phyloP scores from a whole-genome alignment of 2,797 vertebrate species.

The Apodemus agrarius region DNA sequence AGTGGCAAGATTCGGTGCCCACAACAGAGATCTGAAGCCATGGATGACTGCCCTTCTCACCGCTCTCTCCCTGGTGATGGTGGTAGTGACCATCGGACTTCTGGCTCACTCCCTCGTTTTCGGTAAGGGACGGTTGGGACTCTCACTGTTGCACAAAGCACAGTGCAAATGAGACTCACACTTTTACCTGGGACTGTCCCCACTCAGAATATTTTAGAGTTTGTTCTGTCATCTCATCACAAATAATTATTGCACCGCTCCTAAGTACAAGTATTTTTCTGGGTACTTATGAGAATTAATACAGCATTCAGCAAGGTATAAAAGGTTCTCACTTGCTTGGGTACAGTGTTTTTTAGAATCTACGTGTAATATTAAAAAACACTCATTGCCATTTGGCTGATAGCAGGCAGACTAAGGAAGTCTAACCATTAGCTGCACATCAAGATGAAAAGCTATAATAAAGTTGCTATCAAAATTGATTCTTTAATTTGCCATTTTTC shows the following conservation, averaged over 20 bases:
- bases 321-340: background rate
- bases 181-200: background rate
- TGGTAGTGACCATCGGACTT: conserved; percentile 77
- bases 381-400: background rate
- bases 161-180: background rate
- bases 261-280: background rate
- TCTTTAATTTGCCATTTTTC: conserved; percentile 42
- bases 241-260: background rate
- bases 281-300: background rate
- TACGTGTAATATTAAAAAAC: conserved; percentile 41
- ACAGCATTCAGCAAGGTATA: background rate
- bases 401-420: background rate
- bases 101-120: conserved; percentile 82
- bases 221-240: background rate
- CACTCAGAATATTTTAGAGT: background rate
- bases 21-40: conserved; percentile 77
- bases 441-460: conserved; percentile 22
- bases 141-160: conserved; percentile 12
- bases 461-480: background rate
- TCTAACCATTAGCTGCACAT: background rate
- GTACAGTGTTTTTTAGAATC: background rate
- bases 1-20: conserved; percentile 48
- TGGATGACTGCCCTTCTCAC: conserved; percentile 82
- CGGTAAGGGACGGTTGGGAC: conserved; percentile 79
- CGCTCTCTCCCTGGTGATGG: conserved; percentile 63